Conservation (phyloP, 2,113 vertebrate genomes). For the Microtus montanus region DNA sequence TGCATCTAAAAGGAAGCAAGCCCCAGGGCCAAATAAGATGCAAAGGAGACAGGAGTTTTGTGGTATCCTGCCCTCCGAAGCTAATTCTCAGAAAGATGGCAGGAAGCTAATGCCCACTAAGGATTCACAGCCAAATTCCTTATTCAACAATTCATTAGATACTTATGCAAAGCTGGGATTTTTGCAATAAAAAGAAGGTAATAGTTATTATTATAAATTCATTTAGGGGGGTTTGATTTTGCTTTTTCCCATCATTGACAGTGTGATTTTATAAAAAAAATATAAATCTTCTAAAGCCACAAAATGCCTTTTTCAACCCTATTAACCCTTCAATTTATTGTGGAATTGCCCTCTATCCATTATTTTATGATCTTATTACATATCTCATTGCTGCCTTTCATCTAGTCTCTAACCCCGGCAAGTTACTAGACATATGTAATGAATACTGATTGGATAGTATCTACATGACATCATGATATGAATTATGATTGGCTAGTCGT, state of each 20-base stretch:
- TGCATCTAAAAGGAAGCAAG: not conserved
- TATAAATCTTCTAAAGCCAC: constrained; percentile 67
- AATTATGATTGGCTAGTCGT: constrained; percentile 76
- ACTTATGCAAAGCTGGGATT: constrained; percentile 9
- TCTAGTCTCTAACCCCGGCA: constrained; percentile 61
- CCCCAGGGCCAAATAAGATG: not conserved
- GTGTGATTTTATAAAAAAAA: constrained; percentile 61
- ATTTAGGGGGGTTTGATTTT: constrained; percentile 21
- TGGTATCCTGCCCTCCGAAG: not conserved
- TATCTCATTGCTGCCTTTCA: constrained; percentile 75
- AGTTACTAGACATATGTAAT: constrained; percentile 58
- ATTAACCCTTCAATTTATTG: constrained; percentile 80
- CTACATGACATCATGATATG: constrained; percentile 34
- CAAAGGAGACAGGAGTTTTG: constrained; percentile 8
- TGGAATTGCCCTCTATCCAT: constrained; percentile 69
- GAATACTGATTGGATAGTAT: constrained; percentile 79
- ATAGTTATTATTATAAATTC: constrained; percentile 21
- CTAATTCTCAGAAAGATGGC: not conserved
- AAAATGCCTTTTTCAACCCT: constrained; percentile 76
- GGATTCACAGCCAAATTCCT: not conserved
- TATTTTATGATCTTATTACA: constrained; percentile 81
- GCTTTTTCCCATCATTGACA: constrained; percentile 55
- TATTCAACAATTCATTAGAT: not conserved
- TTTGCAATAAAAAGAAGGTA: constrained; percentile 11
- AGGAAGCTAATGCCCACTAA: not conserved